These are phyloP conservation scores for Romanomermis culicivorax DNA, from an alignment of 2,888 invertebrate species.

Conservation along the genomic window DNA sequence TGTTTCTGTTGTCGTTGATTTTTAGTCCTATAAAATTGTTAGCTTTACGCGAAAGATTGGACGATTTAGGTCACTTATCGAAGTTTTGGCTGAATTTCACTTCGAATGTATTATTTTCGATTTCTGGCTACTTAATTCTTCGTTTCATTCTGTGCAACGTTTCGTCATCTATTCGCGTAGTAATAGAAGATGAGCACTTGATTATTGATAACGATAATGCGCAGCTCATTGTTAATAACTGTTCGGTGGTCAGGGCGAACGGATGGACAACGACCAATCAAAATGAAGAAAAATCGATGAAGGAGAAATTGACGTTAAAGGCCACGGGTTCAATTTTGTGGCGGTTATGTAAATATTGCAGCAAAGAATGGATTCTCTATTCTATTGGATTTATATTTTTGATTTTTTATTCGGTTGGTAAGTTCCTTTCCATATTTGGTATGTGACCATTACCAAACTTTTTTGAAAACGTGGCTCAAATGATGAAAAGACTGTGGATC, in stretches of 20 bases:
- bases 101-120: background rate
- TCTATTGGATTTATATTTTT: conserved; percentile 20
- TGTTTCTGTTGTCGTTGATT: background rate
- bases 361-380: conserved; percentile 20
- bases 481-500: no score
- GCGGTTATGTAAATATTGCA: conserved; percentile 19
- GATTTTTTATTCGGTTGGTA: conserved; percentile 21
- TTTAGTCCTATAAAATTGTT: conserved; percentile 4
- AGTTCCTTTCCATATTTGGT: conserved; percentile 3
- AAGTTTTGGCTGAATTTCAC: background rate
- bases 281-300: no score
- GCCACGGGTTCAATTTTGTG: background rate
- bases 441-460: background rate
- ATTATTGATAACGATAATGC: background rate
- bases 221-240: background rate
- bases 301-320: no score
- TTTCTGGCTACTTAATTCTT: background rate
- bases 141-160: background rate
- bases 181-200: background rate
- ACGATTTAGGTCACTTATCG: background rate
- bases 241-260: no score
- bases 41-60: background rate
- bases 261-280: no score
- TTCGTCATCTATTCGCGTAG: background rate
- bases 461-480: no score